Percentiles rank a stretch among this genome's conserved stretches.
Conservation (phyloP, 2,888 invertebrate genomes). For the Julus scandinavius region DNA sequence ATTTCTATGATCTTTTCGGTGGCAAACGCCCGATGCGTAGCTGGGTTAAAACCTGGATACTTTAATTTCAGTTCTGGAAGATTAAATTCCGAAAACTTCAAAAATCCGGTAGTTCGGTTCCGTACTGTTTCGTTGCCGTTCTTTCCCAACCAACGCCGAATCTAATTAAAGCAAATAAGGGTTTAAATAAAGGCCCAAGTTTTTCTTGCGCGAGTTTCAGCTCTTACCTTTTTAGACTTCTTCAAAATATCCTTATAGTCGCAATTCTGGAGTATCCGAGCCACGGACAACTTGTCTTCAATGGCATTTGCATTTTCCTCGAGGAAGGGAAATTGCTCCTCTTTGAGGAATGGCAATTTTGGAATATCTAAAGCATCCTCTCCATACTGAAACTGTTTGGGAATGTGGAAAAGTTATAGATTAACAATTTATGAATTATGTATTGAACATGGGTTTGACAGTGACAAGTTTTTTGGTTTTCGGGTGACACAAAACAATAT, state of each 20-base stretch:
- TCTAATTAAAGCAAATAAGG: neutral
- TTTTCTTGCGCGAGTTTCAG: neutral
- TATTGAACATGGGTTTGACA: too few species aligned
- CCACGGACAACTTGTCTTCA: conserved; percentile 71
- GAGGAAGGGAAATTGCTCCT: conserved; percentile 81
- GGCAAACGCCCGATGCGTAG: conserved; percentile 72
- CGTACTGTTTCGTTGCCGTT: neutral
- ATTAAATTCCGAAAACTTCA: conserved; percentile 68
- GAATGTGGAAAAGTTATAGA: neutral
- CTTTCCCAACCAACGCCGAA: neutral
- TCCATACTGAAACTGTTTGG: conserved; percentile 82
- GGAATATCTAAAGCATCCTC: conserved; percentile 93
- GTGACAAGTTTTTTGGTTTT: too few species aligned
- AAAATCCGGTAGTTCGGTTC: conserved; percentile 66
- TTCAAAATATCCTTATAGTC: conserved; percentile 70
- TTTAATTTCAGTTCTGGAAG: conserved; percentile 67
- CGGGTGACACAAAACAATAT: too few species aligned
- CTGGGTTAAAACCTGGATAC: conserved; percentile 64
- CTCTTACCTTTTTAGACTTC: conserved; percentile 70
- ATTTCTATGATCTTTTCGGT: conserved; percentile 73
- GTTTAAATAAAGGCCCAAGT: neutral
- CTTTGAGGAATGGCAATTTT: conserved; percentile 84
- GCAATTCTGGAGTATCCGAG: conserved; percentile 72
- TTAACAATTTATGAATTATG: neutral
- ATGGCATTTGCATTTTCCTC: conserved; percentile 81